Evolutionary conservation across 53 echinoderm and acorn worm genomes (phyloP).

Genomic region (Luidia sarsii): DNA sequence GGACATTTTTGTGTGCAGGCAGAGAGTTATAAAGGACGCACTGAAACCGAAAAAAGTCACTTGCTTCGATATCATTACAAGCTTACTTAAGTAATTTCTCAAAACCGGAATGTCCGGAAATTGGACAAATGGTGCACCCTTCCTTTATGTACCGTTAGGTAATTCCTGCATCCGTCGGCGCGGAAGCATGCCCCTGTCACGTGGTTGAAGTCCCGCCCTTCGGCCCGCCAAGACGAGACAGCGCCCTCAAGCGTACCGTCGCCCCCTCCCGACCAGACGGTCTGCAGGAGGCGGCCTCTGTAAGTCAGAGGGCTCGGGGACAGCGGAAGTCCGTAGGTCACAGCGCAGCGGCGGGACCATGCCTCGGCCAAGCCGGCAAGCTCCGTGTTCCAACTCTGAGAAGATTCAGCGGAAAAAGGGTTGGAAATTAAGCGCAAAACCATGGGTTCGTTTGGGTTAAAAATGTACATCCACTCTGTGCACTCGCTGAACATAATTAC

Average conservation of each 20-base stretch:
- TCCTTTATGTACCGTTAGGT: constrained; percentile 25
- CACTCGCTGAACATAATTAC: too few relatives aligned
- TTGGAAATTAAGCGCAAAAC: too few relatives aligned
- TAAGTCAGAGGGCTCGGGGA: constrained; percentile 8
- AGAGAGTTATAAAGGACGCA: too few relatives aligned
- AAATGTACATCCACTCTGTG: too few relatives aligned
- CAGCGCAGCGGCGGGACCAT: constrained; percentile 15
- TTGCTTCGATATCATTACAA: too few relatives aligned
- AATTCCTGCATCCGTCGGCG: constrained; percentile 14
- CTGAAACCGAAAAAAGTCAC: too few relatives aligned
- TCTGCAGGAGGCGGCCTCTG: constrained; percentile 4
- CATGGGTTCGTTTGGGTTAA: too few relatives aligned
- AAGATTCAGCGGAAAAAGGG: too few relatives aligned
- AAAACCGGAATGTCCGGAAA: too few relatives aligned
- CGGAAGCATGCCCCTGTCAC: constrained; percentile 14
- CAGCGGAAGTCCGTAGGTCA: constrained; percentile 22
- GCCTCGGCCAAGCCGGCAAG: constrained; percentile 5
- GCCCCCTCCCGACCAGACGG: background rate
- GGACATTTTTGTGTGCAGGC: too few relatives aligned
- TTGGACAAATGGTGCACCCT: too few relatives aligned
- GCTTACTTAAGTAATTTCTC: too few relatives aligned
- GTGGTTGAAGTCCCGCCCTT: constrained; percentile 3
- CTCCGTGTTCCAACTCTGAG: constrained; percentile 1
- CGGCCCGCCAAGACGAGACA: background rate
- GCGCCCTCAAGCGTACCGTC: constrained; percentile 9